Percentiles rank a stretch among this genome's conserved stretches.
These are phyloP conservation scores for Struthidea cinerea DNA, from an alignment of 2,113 vertebrate species.

Conservation along the genomic window DNA sequence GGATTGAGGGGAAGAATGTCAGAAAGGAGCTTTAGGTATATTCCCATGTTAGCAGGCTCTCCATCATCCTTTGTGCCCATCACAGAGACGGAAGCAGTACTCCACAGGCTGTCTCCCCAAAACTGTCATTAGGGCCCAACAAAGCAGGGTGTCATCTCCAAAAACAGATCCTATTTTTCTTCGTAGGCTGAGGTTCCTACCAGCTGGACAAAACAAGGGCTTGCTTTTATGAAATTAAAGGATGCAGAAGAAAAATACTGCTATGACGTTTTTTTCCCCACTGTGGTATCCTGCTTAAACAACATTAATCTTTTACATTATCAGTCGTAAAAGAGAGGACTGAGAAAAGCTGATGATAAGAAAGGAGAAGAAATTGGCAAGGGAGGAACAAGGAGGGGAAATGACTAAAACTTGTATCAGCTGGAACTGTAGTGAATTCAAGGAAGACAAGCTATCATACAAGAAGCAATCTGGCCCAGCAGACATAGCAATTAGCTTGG, in stretches of 20 bases:
- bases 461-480: background rate
- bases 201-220: background rate
- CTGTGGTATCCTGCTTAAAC: background rate
- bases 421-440: background rate
- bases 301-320: background rate
- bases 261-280: background rate
- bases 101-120: background rate
- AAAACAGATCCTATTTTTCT: background rate
- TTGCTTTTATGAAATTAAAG: background rate
- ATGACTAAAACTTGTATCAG: background rate
- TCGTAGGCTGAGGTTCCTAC: background rate
- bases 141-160: background rate
- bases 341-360: background rate
- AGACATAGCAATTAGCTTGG: background rate
- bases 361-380: background rate
- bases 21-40: background rate
- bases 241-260: background rate
- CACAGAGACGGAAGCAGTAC: background rate
- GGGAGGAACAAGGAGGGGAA: background rate
- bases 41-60: background rate
- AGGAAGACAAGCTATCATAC: background rate
- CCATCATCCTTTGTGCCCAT: background rate
- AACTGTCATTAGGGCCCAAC: fast-evolving
- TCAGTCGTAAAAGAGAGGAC: background rate
- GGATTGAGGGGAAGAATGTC: background rate